phyloP scores from a whole-genome alignment of 2,797 vertebrate genomes.

The Dicrostonyx torquatus region DNA sequence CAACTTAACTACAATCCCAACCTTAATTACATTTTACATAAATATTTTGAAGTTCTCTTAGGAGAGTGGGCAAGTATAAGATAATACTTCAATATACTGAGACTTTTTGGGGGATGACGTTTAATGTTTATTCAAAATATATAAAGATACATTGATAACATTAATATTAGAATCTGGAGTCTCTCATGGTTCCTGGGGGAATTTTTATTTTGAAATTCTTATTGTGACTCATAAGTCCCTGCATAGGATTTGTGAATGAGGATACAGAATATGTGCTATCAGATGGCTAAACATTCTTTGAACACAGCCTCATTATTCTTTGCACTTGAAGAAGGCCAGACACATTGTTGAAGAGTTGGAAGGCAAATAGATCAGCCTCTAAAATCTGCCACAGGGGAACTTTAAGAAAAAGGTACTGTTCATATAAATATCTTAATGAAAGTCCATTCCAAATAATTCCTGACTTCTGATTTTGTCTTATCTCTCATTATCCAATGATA shows the following conservation, averaged over 20 bases:
- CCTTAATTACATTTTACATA: not conserved
- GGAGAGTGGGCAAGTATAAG: not conserved
- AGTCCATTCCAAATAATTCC: not conserved
- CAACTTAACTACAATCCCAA: not conserved
- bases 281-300: not conserved
- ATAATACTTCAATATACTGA: not conserved
- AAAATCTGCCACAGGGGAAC: not conserved
- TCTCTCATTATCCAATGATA: not conserved
- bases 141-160: not conserved
- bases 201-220: constrained; percentile 49
- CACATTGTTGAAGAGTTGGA: not conserved
- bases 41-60: constrained; percentile 30
- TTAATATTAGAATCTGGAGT: constrained; percentile 33
- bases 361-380: too few relatives aligned
- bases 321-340: not conserved
- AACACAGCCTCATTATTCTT: not conserved
- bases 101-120: not conserved
- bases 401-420: not conserved
- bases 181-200: not conserved
- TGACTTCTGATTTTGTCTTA: not conserved
- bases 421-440: not conserved
- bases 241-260: not conserved
- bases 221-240: not conserved
- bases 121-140: not conserved
- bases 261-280: not conserved